Percentiles rank a stretch among this genome's conserved stretches.
Evolutionary conservation across 1,140 invertebrate species (phyloP).

Genomic region (Drosophila jambulina): DNA sequence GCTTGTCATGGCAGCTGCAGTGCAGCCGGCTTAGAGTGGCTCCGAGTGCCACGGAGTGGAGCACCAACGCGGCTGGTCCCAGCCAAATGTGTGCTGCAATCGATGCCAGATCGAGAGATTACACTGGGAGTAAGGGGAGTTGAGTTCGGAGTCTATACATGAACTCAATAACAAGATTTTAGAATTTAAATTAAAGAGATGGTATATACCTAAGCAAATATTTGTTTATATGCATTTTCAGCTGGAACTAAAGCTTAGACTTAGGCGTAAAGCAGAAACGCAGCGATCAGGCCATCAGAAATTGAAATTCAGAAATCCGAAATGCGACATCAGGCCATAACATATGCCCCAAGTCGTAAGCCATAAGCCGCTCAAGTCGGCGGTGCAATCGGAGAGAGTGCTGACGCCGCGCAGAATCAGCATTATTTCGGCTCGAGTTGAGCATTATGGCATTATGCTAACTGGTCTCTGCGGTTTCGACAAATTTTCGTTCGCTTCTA

Average conservation of each 20-base stretch:
- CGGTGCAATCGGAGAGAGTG: slow-evolving; percentile 62
- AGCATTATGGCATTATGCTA: slow-evolving; percentile 40
- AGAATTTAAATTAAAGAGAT: not conserved
- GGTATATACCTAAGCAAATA: no score
- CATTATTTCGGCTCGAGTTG: slow-evolving; percentile 55
- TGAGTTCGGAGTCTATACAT: not conserved
- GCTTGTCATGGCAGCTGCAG: slow-evolving; percentile 57
- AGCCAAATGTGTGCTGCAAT: slow-evolving; percentile 50
- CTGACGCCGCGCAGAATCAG: slow-evolving; percentile 62
- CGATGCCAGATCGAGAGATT: slow-evolving; percentile 23
- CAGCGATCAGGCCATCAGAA: slow-evolving; percentile 24
- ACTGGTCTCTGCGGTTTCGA: slow-evolving; percentile 43
- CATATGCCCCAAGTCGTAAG: slow-evolving; percentile 37
- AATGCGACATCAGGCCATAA: slow-evolving; percentile 26
- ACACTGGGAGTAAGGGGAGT: slow-evolving; percentile 1
- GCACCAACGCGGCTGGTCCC: slow-evolving; percentile 28
- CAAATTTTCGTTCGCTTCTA: slow-evolving; percentile 53
- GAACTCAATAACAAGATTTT: not conserved
- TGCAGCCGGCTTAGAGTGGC: slow-evolving; percentile 36
- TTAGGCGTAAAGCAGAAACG: slow-evolving; percentile 26
- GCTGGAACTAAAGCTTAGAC: slow-evolving; percentile 56
- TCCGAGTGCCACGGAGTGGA: slow-evolving; percentile 41
- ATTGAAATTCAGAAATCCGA: slow-evolving; percentile 10
- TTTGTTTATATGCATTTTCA: not conserved
- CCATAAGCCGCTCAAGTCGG: slow-evolving; percentile 47